Base-by-base conservation (phyloP, 2,888 invertebrate genomes). In the Halictus ligatus region DNA sequence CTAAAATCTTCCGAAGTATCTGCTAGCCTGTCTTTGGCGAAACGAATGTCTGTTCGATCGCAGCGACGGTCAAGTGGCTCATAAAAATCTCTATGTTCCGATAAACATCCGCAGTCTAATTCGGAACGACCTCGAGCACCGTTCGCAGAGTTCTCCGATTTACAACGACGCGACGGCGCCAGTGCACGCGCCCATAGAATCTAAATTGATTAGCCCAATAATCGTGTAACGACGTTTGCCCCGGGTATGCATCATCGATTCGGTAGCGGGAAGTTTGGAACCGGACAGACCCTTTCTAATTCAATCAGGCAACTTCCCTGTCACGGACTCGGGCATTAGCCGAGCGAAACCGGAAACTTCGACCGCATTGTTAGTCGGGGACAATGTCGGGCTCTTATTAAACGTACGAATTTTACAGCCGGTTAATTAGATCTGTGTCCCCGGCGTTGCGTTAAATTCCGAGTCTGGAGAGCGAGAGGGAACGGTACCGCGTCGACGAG, bases 281-380 rank as follows among this genome's bases (percentile, higher is more conserved):
- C 89, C 89, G 91, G 89, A 89, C 88, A 90, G 86, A 90, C 90
- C 91, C 90, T 89, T 90, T 78, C 90, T 92, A 93, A 93, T 92
- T 92, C 90, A 89, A 92, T 93, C 90, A 90, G 83, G 83, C 85
- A 92, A 92, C 91, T 93, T 92, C 87, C 81, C 88, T 89, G 88
- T 86, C 88, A 84, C 85, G 72, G 87, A 78, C 85, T 85, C 83
- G 48, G 75, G 64, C 77, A 77, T 87, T 84, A 64, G 87, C 15
- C 78, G 73, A 75, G 29, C 80, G 69, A 77, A 85, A 85, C 83
- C 67, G 75, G 88, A 75, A 88, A 84, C 85, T 87, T 82, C 46
- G 81, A 75, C 76, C 67, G 77, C 48, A 71, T 81, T 77, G 75
- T 77, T 81, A 78, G 64, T 85, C 88, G 67, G 50, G 54, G 18